These are phyloP conservation scores for Scolopax rusticola DNA, from an alignment of 2,797 vertebrate species.

Conservation along the genomic window DNA sequence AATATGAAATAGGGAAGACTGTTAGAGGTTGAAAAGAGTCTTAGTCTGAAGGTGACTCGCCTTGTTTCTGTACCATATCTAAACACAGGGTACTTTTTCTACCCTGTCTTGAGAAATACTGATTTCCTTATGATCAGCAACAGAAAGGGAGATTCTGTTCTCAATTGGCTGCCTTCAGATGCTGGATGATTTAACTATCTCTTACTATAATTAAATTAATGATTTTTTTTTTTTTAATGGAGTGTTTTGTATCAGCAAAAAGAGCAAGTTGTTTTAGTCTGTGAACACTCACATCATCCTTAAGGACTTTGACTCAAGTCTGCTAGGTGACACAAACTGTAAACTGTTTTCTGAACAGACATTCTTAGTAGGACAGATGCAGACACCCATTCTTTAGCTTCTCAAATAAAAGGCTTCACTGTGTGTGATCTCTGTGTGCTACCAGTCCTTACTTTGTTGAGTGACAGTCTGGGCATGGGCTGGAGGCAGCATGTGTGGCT, in stretches of 20 bases:
- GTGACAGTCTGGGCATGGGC: neutral
- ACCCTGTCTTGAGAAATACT: neutral
- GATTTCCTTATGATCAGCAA: neutral
- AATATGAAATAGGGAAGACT: neutral
- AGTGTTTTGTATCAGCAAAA: neutral
- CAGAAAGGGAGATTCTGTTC: constrained; percentile 11
- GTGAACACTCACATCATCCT: neutral
- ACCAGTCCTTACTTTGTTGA: neutral
- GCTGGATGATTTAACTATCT: constrained; percentile 31
- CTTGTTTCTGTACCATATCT: neutral
- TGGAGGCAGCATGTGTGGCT: fast-evolving
- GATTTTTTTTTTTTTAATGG: constrained; percentile 9
- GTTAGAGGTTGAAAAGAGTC: neutral
- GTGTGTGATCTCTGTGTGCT: neutral
- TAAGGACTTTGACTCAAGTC: neutral
- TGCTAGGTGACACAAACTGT: neutral
- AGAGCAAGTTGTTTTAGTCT: neutral
- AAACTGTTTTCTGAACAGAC: neutral
- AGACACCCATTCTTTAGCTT: neutral
- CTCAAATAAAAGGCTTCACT: neutral
- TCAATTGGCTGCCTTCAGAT: neutral
- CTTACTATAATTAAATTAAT: constrained; percentile 14
- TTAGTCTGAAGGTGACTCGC: neutral
- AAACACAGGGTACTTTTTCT: neutral
- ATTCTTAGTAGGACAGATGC: neutral